Conservation (phyloP, 2,113 vertebrate species). For the Hippocampus zosterae region DNA sequence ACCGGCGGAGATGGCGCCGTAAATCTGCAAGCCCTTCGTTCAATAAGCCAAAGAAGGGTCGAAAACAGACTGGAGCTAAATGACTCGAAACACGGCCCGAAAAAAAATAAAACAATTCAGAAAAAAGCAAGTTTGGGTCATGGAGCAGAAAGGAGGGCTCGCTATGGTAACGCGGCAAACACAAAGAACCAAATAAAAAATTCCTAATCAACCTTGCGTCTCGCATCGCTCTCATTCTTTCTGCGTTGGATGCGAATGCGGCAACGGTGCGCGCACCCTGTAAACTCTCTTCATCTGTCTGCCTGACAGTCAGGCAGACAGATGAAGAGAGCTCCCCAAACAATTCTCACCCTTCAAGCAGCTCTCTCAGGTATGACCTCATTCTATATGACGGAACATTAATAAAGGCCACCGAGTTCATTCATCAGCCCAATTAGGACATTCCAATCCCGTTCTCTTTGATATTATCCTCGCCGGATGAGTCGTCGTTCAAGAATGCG, state of each 20-base stretch:
- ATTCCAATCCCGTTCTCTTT: constrained; percentile 14
- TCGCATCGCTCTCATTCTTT: constrained; percentile 39
- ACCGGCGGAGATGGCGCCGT: constrained; percentile 47
- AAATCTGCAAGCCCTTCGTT: constrained; percentile 55
- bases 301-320: too few relatives aligned
- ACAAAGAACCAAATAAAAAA: constrained; percentile 34
- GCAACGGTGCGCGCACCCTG: constrained; percentile 2
- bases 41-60: constrained; percentile 26
- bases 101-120: constrained; percentile 16
- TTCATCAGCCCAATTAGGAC: constrained; percentile 54
- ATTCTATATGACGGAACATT: neutral
- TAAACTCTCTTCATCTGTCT: too few relatives aligned
- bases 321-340: too few relatives aligned
- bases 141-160: constrained; percentile 16
- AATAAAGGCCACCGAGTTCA: constrained; percentile 5
- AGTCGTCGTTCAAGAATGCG: constrained; percentile 40
- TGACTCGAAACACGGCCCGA: constrained; percentile 40
- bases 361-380: neutral
- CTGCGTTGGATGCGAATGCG: constrained; percentile 1
- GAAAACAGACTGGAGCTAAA: constrained; percentile 39
- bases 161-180: constrained; percentile 38
- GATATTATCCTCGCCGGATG: constrained; percentile 3
- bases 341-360: neutral
- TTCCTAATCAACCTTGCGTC: constrained; percentile 21
- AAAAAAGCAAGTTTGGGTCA: constrained; percentile 31